Conservation (phyloP, 2,113 vertebrate genomes). For the Pao palembangensis region DNA sequence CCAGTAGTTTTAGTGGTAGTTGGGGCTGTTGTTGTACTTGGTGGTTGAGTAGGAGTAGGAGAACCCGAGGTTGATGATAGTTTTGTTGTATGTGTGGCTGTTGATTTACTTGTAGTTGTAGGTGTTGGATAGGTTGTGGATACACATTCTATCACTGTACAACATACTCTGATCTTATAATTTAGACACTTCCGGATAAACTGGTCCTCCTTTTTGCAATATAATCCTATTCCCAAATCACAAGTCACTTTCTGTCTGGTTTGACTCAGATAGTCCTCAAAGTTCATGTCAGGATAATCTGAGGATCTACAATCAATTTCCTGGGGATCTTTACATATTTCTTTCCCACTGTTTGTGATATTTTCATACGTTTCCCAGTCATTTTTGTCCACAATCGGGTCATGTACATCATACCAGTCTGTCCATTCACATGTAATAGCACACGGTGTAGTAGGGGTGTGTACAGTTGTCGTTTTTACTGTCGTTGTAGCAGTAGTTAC, state of each 20-base stretch:
- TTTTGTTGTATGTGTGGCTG: not conserved
- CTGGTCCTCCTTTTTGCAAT: constrained; percentile 47
- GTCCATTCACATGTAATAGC: constrained; percentile 39
- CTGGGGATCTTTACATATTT: constrained; percentile 18
- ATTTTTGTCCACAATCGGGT: constrained; percentile 3
- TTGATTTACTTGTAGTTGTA: not conserved
- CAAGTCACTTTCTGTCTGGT: constrained; percentile 37
- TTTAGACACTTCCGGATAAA: not conserved
- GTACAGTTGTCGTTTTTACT: not conserved
- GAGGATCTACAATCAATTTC: constrained; percentile 31
- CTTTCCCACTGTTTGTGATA: constrained; percentile 23
- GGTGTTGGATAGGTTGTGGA: not conserved
- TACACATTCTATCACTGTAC: not conserved
- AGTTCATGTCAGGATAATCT: not conserved
- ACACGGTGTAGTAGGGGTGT: constrained; percentile 10
- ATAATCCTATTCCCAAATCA: constrained; percentile 21
- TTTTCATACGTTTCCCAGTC: constrained; percentile 64
- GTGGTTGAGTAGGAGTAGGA: not conserved
- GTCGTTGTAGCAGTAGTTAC: constrained; percentile 1
- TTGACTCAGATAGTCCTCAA: not conserved
- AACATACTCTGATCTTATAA: constrained; percentile 55
- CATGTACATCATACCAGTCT: constrained; percentile 51
- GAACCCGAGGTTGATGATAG: not conserved
- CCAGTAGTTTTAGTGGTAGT: not conserved
- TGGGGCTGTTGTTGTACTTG: constrained; percentile 5